Conservation (phyloP, 2,797 vertebrate genomes). For the Argya squamiceps region DNA sequence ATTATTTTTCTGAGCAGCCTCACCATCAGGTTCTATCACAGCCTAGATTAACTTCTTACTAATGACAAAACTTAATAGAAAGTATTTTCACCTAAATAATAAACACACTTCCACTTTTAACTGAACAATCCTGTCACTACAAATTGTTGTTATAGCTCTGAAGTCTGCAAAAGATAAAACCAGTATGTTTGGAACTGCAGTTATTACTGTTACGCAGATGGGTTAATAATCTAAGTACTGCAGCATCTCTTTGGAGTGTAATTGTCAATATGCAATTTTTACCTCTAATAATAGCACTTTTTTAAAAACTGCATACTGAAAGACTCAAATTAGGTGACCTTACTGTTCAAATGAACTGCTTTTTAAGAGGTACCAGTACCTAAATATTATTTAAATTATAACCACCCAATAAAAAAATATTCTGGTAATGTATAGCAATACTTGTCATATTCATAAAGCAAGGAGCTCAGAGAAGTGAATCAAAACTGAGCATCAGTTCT, state of each 20-base stretch:
- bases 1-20: slow-evolving; percentile 29
- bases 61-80: background rate
- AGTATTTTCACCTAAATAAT: background rate
- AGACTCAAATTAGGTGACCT: background rate
- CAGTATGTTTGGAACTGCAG: background rate
- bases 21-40: background rate
- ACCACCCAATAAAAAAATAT: background rate
- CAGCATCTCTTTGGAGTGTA: background rate
- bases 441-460: background rate
- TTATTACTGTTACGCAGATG: background rate
- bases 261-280: background rate
- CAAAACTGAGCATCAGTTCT: background rate
- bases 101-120: background rate
- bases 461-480: background rate
- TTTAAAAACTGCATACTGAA: background rate
- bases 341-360: background rate
- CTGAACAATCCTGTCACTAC: background rate
- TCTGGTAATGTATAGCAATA: background rate
- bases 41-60: background rate
- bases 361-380: background rate
- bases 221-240: background rate
- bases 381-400: background rate
- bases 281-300: background rate
- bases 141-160: background rate
- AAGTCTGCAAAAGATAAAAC: background rate